These are phyloP conservation scores for Theodoxus fluviatilis DNA, from an alignment of 2,888 invertebrate genomes.

Conservation along the genomic window DNA sequence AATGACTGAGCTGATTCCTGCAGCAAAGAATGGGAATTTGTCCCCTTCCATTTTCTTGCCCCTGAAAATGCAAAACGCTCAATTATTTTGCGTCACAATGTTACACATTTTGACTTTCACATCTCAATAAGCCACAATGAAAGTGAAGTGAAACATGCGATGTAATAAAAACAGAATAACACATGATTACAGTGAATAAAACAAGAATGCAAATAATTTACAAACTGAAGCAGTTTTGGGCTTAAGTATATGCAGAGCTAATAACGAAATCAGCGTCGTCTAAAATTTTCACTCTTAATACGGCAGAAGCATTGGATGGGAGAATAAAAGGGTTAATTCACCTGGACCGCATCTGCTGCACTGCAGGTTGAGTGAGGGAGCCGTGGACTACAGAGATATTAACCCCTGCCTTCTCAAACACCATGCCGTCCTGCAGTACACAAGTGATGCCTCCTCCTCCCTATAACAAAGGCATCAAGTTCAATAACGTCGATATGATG, in stretches of 20 bases:
- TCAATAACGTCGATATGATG: too few relatives aligned
- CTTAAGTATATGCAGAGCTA: too few relatives aligned
- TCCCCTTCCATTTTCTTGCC: slow-evolving; percentile 72
- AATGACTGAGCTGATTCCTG: slow-evolving; percentile 94
- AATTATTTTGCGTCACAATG: too few relatives aligned
- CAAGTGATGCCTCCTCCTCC: slow-evolving; percentile 90
- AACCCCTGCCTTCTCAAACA: slow-evolving; percentile 97
- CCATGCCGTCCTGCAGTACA: slow-evolving; percentile 86
- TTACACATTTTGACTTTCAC: too few relatives aligned
- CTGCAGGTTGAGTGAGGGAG: slow-evolving; percentile 80
- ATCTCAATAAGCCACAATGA: too few relatives aligned
- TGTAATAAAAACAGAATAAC: too few relatives aligned
- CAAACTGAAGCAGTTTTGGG: too few relatives aligned
- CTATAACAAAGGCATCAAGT: too few relatives aligned
- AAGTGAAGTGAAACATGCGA: too few relatives aligned
- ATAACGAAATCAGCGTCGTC: not conserved
- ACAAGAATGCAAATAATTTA: too few relatives aligned
- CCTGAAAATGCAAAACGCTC: slow-evolving; percentile 64
- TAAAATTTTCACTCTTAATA: not conserved
- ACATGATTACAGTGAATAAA: too few relatives aligned
- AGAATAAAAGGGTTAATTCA: slow-evolving; percentile 28
- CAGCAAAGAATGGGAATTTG: slow-evolving; percentile 79
- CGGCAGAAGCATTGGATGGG: not conserved
- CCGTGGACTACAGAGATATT: slow-evolving; percentile 95
- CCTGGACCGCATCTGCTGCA: slow-evolving; percentile 80